A percentile compares a stretch with the other conserved stretches of the same genome.
phyloP scores from a whole-genome alignment of 2,113 vertebrate genomes.

The Empidonax traillii region DNA sequence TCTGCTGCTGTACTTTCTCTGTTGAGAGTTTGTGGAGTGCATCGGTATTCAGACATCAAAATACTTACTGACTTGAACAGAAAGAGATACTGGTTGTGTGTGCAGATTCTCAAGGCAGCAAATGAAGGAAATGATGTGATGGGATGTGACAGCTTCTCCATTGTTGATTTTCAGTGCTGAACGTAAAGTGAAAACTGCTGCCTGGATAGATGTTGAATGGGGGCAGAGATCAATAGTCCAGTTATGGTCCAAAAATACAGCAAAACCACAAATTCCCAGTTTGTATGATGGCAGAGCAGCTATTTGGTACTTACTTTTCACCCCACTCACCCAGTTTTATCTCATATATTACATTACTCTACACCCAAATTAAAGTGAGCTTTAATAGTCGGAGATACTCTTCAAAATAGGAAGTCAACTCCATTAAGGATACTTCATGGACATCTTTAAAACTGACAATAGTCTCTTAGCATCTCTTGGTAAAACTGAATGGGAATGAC shows the following conservation, averaged over 20 bases:
- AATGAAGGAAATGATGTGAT: not conserved
- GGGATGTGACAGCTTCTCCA: not conserved
- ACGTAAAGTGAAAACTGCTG: not conserved
- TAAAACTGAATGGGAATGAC: not conserved
- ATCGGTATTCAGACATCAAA: not conserved
- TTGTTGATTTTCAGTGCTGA: not conserved
- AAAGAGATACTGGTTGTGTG: not conserved
- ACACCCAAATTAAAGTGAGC: not conserved
- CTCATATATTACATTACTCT: not conserved
- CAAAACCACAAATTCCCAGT: not conserved
- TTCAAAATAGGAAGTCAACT: not conserved
- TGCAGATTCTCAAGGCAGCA: not conserved
- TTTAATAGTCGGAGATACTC: not conserved
- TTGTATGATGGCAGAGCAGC: not conserved
- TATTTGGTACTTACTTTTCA: not conserved
- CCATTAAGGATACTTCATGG: not conserved
- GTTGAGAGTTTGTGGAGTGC: not conserved
- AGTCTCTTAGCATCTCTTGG: not conserved
- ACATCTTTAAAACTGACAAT: not conserved
- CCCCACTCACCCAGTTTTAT: not conserved
- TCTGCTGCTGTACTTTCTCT: not conserved
- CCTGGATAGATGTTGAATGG: not conserved
- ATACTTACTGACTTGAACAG: not conserved
- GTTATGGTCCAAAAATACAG: not conserved
- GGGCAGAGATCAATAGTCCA: not conserved